These are phyloP conservation scores for Promerops cafer DNA, from an alignment of 2,113 vertebrate genomes.

Conservation along the genomic window DNA sequence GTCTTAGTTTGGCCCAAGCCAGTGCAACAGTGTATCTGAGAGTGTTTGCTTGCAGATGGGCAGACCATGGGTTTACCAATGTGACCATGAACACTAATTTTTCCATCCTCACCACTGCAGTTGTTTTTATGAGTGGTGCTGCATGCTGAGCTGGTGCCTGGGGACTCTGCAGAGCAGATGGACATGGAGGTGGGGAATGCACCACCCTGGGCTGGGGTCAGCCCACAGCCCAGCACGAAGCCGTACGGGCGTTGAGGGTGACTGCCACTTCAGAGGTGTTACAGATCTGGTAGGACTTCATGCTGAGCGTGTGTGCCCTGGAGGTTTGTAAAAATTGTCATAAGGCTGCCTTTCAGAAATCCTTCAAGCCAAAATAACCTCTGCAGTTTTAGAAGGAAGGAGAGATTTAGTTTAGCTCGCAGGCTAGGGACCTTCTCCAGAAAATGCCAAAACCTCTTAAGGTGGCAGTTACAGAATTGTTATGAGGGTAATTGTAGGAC, in stretches of 20 bases:
- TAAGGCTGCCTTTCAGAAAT: background rate
- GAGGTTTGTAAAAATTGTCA: background rate
- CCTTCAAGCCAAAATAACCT: background rate
- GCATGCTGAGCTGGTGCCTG: background rate
- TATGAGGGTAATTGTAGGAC: background rate
- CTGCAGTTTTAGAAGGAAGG: background rate
- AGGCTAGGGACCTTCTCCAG: background rate
- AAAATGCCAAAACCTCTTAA: background rate
- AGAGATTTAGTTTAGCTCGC: background rate
- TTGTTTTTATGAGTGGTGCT: background rate
- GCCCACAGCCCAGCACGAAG: background rate
- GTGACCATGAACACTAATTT: background rate
- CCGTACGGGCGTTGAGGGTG: accelerated
- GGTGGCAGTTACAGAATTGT: background rate
- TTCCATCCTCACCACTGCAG: background rate
- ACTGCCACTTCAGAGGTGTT: background rate
- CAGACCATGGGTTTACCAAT: background rate
- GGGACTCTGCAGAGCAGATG: background rate
- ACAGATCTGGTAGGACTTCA: background rate
- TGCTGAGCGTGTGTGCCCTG: background rate
- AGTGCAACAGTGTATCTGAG: background rate
- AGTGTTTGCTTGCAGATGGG: background rate
- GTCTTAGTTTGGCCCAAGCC: background rate
- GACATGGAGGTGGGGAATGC: accelerated
- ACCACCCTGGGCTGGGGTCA: background rate